A percentile compares a stretch with the other conserved stretches of the same genome.
These are phyloP conservation scores for Amphimallon solstitiale DNA, from an alignment of 2,888 invertebrate species.

Conservation along the genomic window DNA sequence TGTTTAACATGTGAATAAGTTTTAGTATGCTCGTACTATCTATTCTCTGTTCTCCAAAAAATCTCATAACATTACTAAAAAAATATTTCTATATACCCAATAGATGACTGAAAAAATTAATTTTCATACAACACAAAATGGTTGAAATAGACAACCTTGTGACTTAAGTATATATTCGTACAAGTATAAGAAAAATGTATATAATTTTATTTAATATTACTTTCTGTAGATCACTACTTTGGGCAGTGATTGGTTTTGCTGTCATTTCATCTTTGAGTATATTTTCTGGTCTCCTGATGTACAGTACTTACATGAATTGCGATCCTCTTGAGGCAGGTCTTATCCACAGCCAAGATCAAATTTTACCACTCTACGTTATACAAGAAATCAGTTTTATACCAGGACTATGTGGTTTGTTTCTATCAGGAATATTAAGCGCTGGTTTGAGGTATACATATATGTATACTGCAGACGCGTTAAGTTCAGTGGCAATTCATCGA, in stretches of 20 bases:
- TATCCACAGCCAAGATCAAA: conserved; percentile 68
- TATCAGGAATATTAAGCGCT: conserved; percentile 79
- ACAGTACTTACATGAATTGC: conserved; percentile 72
- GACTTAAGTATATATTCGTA: not conserved
- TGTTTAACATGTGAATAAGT: too few relatives aligned
- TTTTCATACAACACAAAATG: too few relatives aligned
- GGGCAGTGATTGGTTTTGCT: conserved; percentile 63
- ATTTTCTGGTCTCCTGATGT: conserved; percentile 70
- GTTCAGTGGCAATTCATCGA: too few relatives aligned
- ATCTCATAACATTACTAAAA: too few relatives aligned
- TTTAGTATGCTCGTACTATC: too few relatives aligned
- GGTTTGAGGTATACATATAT: conserved; percentile 70
- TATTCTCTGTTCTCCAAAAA: too few relatives aligned
- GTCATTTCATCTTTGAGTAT: conserved; percentile 68
- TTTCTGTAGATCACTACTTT: conserved; percentile 32
- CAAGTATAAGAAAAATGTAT: not conserved
- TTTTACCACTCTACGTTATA: conserved; percentile 77
- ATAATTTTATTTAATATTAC: conserved; percentile 21
- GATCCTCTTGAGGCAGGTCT: conserved; percentile 72
- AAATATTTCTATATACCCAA: too few relatives aligned
- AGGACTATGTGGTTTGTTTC: conserved; percentile 79
- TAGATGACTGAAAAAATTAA: too few relatives aligned
- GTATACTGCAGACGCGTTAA: too few relatives aligned
- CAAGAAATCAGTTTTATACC: conserved; percentile 72
- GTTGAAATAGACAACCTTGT: too few relatives aligned